Evolutionary conservation across 2,113 vertebrate genomes (phyloP), one percentile per base, ranked within the genome.

Genomic region (Anolis sagrei): DNA sequence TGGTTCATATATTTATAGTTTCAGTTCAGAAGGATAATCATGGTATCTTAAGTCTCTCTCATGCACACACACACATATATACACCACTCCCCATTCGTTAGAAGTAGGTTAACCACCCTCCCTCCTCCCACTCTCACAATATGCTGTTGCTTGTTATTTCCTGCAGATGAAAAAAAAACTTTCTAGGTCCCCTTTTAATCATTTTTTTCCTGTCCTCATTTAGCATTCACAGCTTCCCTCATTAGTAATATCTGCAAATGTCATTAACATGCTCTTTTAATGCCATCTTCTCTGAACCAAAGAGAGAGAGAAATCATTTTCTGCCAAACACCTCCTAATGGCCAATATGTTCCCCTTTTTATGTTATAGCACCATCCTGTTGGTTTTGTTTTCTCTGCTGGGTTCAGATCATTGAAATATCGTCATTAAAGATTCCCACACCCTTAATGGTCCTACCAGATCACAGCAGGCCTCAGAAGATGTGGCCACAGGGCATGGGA

Each of bases 251-350:
- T 32, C 68, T 49, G 58, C 54, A 61, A 73, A 73, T 86, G 77
- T 29, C 54, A 74, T 79, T 76, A 58, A 82, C 49, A 11, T 70
- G 62, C 49, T 87, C 48, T 87, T 87, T 86, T 44, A 79, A 48
- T 69, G 79, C 79, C 34, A 39, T 44, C 62, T 76, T 76, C 13
- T 36, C 16, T 8, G 44, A n/a, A n/a, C 25, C 32, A n/a, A 44
- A 29, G 27, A 68, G 61, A 29, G 8, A 62, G 14, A 34, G 29
- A 13, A 58, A 58, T 58, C 8, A 62, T n/a, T 39, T 48, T 34
- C 51, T 72, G 76, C 76, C 49, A 39, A n/a, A 68, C 16, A 25
- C 7, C 16, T 76, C 44, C 61, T 25, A 39, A 39, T 49, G 32
- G n/a, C 78, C 44, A 68, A 25, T 68, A 10, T 69, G 62, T 39